phyloP scores from a whole-genome alignment of 1,140 invertebrate genomes.

The Danaus plexippus region DNA sequence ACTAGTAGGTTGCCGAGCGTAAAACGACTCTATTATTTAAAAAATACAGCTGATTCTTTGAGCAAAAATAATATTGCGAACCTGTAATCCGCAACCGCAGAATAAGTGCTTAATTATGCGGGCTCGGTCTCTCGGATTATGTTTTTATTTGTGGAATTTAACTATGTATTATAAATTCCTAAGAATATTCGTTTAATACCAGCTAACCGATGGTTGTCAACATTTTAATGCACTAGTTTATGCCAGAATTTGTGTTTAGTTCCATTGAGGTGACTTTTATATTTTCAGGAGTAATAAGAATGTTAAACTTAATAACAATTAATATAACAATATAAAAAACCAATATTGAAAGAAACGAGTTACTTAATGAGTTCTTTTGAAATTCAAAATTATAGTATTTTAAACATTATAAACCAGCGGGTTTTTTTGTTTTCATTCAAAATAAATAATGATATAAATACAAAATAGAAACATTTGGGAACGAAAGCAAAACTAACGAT shows the following conservation, averaged over 20 bases:
- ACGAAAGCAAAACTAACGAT: not conserved
- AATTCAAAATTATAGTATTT: no score
- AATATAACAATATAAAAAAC: not conserved
- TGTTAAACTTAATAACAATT: not conserved
- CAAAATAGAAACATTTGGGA: not conserved
- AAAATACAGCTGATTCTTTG: not conserved
- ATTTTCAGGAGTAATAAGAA: no score
- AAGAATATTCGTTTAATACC: slow-evolving; percentile 26
- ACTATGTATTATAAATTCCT: slow-evolving; percentile 37
- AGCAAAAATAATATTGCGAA: slow-evolving; percentile 6
- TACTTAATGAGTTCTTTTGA: no score
- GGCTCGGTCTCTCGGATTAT: slow-evolving; percentile 32
- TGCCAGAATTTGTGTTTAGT: no score
- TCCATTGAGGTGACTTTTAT: no score
- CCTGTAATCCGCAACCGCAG: slow-evolving; percentile 28
- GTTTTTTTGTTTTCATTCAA: no score
- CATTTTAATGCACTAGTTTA: no score
- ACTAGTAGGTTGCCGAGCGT: no score
- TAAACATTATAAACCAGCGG: no score
- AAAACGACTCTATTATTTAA: not conserved
- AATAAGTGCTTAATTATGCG: slow-evolving; percentile 49
- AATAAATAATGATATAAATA: not conserved
- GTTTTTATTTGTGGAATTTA: slow-evolving; percentile 41
- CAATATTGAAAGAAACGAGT: no score
- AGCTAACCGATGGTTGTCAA: no score